Conservation (phyloP, 2,113 vertebrate genomes). For the Corapipo altera region DNA sequence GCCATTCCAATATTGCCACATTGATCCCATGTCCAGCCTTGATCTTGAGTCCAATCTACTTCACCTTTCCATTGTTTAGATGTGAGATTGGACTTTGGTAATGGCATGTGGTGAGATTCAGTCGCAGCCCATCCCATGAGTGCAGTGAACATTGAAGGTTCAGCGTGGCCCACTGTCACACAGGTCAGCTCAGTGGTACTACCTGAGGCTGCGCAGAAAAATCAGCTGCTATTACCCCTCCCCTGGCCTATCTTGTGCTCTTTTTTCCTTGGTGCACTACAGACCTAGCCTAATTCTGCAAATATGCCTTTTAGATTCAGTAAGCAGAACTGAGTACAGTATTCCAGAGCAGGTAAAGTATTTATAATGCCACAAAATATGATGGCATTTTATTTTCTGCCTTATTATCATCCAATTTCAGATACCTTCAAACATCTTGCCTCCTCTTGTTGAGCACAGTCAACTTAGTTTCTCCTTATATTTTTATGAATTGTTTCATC, state of each 20-base stretch:
- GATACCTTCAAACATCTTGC: neutral
- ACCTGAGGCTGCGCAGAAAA: neutral
- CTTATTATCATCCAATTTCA: neutral
- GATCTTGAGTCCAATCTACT: neutral
- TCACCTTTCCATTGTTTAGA: neutral
- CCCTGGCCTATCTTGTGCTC: neutral
- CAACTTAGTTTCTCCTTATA: neutral
- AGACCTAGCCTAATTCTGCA: neutral
- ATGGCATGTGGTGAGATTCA: neutral
- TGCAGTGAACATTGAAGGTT: neutral
- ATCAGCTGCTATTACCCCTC: neutral
- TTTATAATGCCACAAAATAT: neutral
- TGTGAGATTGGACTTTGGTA: fast-evolving
- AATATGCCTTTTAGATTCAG: neutral
- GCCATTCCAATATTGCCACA: neutral
- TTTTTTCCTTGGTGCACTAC: neutral
- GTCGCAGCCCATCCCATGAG: neutral
- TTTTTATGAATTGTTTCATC: neutral
- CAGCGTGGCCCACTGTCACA: no score
- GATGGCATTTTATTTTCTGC: neutral
- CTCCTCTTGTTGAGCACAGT: neutral
- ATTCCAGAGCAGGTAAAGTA: neutral
- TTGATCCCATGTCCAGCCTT: neutral
- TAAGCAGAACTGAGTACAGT: neutral
- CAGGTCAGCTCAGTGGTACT: neutral